Conservation (phyloP, 2,113 vertebrate genomes). For the Orcinus orca region DNA sequence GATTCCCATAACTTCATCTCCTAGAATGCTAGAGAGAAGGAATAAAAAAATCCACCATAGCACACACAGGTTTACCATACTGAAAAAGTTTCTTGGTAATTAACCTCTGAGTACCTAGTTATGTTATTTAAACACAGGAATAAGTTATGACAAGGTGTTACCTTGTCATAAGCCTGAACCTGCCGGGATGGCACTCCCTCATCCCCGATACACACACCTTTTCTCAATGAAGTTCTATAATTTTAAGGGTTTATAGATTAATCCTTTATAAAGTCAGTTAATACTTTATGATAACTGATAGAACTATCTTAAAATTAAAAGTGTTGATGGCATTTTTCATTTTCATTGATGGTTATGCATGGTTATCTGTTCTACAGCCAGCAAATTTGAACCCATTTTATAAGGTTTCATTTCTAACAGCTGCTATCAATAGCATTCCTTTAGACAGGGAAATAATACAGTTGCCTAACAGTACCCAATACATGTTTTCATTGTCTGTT, state of each 20-base stretch:
- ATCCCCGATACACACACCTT: neutral
- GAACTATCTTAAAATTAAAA: neutral
- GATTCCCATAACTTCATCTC: constrained; percentile 96
- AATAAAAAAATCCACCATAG: neutral
- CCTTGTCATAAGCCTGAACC: neutral
- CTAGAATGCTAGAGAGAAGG: constrained; percentile 89
- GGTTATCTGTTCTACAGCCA: neutral
- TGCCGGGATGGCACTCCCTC: neutral
- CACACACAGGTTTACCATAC: neutral
- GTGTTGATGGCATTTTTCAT: neutral
- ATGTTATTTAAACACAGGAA: neutral
- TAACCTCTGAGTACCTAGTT: neutral
- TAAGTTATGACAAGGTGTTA: neutral
- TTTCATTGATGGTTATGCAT: neutral
- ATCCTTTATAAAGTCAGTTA: neutral
- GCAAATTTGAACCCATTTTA: neutral
- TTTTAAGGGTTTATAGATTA: neutral
- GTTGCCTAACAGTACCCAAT: neutral
- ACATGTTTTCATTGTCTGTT: neutral
- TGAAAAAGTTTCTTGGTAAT: neutral
- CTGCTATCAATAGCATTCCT: neutral
- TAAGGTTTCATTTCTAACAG: neutral
- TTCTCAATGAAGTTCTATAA: neutral
- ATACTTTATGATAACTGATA: neutral
- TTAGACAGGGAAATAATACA: neutral